Conservation (phyloP, 2,888 invertebrate genomes). For the Pachycephus smyrnensis region DNA sequence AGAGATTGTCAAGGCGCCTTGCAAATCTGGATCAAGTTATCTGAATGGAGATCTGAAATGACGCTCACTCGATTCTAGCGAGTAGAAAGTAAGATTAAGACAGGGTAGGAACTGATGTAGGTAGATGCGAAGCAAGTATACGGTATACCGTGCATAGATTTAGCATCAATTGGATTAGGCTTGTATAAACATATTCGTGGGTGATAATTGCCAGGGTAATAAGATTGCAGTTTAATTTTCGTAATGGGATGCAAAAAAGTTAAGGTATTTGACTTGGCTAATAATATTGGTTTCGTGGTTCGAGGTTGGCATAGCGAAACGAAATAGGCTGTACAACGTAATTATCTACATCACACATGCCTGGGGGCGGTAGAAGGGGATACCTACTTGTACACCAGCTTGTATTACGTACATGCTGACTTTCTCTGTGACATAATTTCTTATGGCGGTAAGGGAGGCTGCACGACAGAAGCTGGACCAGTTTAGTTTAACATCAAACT, state of each 20-base stretch:
- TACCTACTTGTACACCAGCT: slow-evolving; percentile 28
- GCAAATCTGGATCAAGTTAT: not conserved
- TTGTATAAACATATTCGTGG: not conserved
- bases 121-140: not conserved
- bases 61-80: not conserved
- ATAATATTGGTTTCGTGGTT: not conserved
- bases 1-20: not conserved
- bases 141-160: not conserved
- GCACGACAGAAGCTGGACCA: slow-evolving; percentile 53
- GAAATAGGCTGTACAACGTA: slow-evolving; percentile 28
- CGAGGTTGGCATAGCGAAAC: not conserved
- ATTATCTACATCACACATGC: slow-evolving; percentile 36
- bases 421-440: slow-evolving; percentile 61
- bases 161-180: not conserved
- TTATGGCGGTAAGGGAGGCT: slow-evolving; percentile 42
- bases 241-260: not conserved
- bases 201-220: not conserved
- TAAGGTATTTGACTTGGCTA: not conserved
- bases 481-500: slow-evolving; percentile 59
- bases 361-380: slow-evolving; percentile 33
- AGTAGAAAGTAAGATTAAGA: not conserved
- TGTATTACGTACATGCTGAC: slow-evolving; percentile 37
- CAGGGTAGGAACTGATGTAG: not conserved
- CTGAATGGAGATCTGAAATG: not conserved
- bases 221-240: not conserved